Evolutionary conservation across 2,888 invertebrate genomes (phyloP), one percentile per base, ranked within the genome.

Genomic region (Ethmia dodecea): DNA sequence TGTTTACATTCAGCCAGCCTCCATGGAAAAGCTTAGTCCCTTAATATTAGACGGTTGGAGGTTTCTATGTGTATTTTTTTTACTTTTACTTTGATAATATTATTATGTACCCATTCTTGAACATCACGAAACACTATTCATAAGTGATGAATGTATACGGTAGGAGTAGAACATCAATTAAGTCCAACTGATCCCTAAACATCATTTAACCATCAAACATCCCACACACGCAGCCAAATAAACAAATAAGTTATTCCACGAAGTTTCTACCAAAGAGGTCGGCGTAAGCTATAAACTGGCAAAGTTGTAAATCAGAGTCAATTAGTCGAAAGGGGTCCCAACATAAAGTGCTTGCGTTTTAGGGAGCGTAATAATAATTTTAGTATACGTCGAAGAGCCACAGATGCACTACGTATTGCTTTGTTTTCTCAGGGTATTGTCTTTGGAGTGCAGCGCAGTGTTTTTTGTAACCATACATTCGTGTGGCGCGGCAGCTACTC

Each of bases 261-360:
- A 58, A 56, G 33, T 47, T 47, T 42, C 49, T 40, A 47, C 40
- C 56, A 53, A 58, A 60, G 52, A 45, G 47, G 43, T 51, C 37
- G 44, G 40, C 34, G 34, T 38, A 38, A 52, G 61, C 64, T 63
- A 69, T 72, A 68, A 78, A 65, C 64, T 63, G 59, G 40, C 58
- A 46, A 42, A 62, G 66, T 70, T 73, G 69, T 78, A 77, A 79
- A 78, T 79, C 73, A 73, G 62, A 62, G 57, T 63, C 76, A 73
- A 75, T 76, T 73, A 74, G 71, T 50, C 48, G 55, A 53, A 52
- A 53, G 52, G 53, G 52, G 47, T 45, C 47, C 45, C 38, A 28
- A 46, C 46, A 44, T 48, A 43, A 45, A 52, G 52, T 51, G 55
- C 47, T 55, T 53, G 54, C 57, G 55, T 59, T 55, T 60, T 61